Evolutionary conservation across 2,888 invertebrate genomes (phyloP).

Genomic region (Galerucella nymphaeae): DNA sequence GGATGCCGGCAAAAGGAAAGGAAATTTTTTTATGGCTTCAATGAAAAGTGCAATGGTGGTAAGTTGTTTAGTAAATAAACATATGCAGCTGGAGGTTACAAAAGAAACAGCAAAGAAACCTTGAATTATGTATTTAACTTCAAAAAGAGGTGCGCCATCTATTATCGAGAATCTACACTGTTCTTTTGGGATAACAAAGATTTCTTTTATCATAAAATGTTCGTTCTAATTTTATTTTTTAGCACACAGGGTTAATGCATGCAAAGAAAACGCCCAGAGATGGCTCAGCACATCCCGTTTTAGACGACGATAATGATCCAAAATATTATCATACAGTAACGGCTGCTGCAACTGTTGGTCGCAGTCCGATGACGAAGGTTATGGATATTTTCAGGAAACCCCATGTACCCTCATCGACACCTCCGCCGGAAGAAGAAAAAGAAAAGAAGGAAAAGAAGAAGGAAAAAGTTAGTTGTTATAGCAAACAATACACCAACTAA

Average conservation of each 20-base stretch:
- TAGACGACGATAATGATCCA: slow-evolving; percentile 70
- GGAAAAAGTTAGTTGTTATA: slow-evolving; percentile 33
- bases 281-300: slow-evolving; percentile 78
- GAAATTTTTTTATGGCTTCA: slow-evolving; percentile 82
- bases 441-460: slow-evolving; percentile 60
- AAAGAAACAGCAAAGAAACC: no score
- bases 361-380: slow-evolving; percentile 88
- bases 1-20: slow-evolving; percentile 74
- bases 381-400: slow-evolving; percentile 90
- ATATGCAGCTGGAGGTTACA: no score
- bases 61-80: no score
- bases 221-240: slow-evolving; percentile 41
- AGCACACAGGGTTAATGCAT: slow-evolving; percentile 68
- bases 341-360: slow-evolving; percentile 71
- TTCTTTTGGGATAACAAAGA: no score
- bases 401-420: slow-evolving; percentile 72
- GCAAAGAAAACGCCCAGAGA: slow-evolving; percentile 68
- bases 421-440: slow-evolving; percentile 60
- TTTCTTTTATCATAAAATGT: neutral
- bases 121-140: no score
- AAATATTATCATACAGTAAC: slow-evolving; percentile 82
- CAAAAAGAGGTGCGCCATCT: no score
- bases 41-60: slow-evolving; percentile 88
- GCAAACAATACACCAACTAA: neutral
- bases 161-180: no score